Evolutionary conservation across 2,113 vertebrate genomes (phyloP), one percentile per base, ranked within the genome.

Genomic region (Electrona antarctica): DNA sequence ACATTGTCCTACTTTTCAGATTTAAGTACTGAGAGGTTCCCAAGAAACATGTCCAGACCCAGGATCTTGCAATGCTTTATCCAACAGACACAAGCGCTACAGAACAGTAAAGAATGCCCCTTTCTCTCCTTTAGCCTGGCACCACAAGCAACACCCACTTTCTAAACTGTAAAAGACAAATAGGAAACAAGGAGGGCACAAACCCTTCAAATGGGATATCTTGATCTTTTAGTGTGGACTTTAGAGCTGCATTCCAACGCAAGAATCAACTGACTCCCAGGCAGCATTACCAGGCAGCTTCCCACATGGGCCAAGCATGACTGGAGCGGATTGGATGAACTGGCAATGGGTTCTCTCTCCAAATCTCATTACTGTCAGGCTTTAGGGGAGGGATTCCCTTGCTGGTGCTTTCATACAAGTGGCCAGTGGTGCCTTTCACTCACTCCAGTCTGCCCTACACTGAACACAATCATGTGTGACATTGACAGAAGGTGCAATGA

Each of bases 341-440:
- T 81, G 87, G 79, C 79, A 64, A 8, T 65, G 9, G 33, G 33
- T 41, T 41, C 33, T 69, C 60, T 82, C 79, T 62, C 57, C 67
- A 78, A 90, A 91, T 89, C 89, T 86, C 77, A 89, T 90, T 91
- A 91, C 56, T 81, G 63, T 7, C 57, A 41, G 67, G 83, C 64
- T 89, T 83, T 71, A 85, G n/a, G 8, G 74, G 71, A 74, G 74
- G 81, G 81, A 82, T 87, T 82, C 86, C 73, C 79, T 74, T 57
- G 71, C 82, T 41, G 33, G 33, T 51, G 56, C 67, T 71, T 59
- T 78, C 46, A 58, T 79, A 74, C 28, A 76, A 87, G 72, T 87
- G 67, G 82, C 73, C 58, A 60, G 56, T 52, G 56, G 56, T 55
- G 50, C 60, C 69, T 81, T 78, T 79, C 84, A 85, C 67, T 85